Conservation (phyloP, 2,113 vertebrate genomes). For the Gallinago jamesoni region DNA sequence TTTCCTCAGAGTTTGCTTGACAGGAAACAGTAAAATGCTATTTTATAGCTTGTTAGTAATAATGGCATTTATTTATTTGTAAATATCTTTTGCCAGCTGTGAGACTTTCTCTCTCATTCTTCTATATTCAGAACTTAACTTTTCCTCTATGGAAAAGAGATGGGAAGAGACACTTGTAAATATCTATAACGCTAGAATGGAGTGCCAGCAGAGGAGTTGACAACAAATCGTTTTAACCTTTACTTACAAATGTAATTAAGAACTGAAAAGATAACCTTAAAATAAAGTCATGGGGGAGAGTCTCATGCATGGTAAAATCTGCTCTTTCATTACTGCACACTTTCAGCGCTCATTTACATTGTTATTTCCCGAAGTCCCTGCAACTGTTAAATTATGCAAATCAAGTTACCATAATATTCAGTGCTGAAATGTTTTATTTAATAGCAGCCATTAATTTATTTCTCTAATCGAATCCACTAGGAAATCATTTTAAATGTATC, state of each 20-base stretch:
- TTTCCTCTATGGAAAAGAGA: background rate
- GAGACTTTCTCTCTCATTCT: background rate
- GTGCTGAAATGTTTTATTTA: slow-evolving; percentile 67
- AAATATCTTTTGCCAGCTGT: background rate
- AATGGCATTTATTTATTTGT: background rate
- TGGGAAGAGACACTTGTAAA: background rate
- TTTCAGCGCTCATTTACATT: slow-evolving; percentile 47
- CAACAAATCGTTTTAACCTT: slow-evolving; percentile 8
- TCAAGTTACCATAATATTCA: slow-evolving; percentile 52
- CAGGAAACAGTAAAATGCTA: slow-evolving; percentile 38
- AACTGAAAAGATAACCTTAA: background rate
- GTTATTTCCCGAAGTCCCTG: slow-evolving; percentile 60
- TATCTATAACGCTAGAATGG: background rate
- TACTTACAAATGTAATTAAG: slow-evolving; percentile 49
- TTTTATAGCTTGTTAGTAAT: background rate
- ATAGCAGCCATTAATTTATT: slow-evolving; percentile 64
- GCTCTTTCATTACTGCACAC: slow-evolving; percentile 14
- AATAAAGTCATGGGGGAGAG: background rate
- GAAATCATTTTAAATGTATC: slow-evolving; percentile 61
- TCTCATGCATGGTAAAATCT: background rate
- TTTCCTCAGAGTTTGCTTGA: slow-evolving; percentile 34
- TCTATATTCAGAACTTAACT: background rate
- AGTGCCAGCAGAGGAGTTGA: background rate
- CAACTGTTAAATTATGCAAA: slow-evolving; percentile 68
- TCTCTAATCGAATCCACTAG: slow-evolving; percentile 52